A percentile compares a stretch with the other conserved stretches of the same genome.
Conservation (phyloP, 2,888 invertebrate species). For the Eretmocerus hayati region DNA sequence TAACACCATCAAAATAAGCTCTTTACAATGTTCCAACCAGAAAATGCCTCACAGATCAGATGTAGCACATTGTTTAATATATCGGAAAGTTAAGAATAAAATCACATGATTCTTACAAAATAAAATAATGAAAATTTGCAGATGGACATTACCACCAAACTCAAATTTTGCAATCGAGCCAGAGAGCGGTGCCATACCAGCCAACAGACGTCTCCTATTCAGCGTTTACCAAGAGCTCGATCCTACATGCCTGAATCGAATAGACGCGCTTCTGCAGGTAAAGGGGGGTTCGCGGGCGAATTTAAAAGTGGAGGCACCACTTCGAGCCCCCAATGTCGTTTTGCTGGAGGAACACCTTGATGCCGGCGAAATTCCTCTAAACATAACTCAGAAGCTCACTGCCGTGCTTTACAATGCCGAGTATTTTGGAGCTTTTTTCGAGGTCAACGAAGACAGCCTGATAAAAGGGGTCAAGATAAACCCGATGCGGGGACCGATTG, state of each 20-base stretch:
- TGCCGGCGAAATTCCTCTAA: slow-evolving; percentile 42
- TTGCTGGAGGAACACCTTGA: slow-evolving; percentile 29
- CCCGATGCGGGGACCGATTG: slow-evolving; percentile 25
- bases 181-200: slow-evolving; percentile 49
- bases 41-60: too few species aligned
- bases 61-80: too few species aligned
- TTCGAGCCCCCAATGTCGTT: slow-evolving; percentile 23
- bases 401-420: slow-evolving; percentile 31
- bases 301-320: slow-evolving; percentile 24
- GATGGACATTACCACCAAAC: slow-evolving; percentile 49
- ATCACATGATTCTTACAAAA: too few species aligned
- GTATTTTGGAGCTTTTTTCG: slow-evolving; percentile 22
- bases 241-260: slow-evolving; percentile 24
- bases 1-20: too few species aligned
- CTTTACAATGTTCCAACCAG: too few species aligned
- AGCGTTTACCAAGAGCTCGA: slow-evolving; percentile 40
- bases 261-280: slow-evolving; percentile 37
- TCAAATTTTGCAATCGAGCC: slow-evolving; percentile 52
- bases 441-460: slow-evolving; percentile 25
- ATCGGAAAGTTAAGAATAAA: too few species aligned
- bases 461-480: slow-evolving; percentile 24
- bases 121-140: too few species aligned
- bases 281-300: slow-evolving; percentile 37
- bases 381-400: slow-evolving; percentile 29
- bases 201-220: slow-evolving; percentile 50